Percentiles rank a stretch among this genome's conserved stretches.
Evolutionary conservation across 2,113 vertebrate species (phyloP).

Genomic region (Sialia sialis): DNA sequence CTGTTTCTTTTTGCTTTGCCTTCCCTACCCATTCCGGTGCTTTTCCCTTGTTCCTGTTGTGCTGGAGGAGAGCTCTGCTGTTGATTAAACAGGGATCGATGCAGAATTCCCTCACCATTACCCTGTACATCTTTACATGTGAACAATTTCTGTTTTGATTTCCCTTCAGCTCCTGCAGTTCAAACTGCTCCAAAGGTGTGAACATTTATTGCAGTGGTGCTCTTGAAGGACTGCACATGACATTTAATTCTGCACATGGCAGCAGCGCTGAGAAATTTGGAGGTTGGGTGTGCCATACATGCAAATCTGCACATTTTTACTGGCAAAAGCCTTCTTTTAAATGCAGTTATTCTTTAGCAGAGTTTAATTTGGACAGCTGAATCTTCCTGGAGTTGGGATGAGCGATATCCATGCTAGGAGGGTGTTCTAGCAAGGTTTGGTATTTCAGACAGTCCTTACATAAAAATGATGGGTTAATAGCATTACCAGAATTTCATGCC

Average conservation of each 20-base stretch:
- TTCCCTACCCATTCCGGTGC: rapidly evolving
- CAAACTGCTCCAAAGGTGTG: background rate
- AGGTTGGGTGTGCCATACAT: background rate
- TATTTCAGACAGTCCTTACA: background rate
- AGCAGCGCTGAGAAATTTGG: background rate
- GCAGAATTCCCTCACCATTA: background rate
- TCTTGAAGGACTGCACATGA: background rate
- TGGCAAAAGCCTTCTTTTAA: background rate
- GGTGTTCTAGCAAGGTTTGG: background rate
- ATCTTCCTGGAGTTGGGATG: background rate
- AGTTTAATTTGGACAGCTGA: background rate
- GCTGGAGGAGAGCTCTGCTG: background rate
- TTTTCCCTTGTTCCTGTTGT: background rate
- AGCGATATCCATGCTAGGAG: background rate
- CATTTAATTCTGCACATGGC: background rate
- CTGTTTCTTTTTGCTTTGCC: background rate
- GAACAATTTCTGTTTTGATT: background rate
- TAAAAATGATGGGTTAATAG: background rate
- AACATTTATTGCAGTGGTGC: rapidly evolving
- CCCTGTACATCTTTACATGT: rapidly evolving
- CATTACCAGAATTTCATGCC: background rate
- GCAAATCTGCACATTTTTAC: background rate
- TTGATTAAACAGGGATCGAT: background rate
- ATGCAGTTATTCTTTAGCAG: background rate
- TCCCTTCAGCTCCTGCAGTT: background rate